Percentiles rank a stretch among this genome's conserved stretches.
phyloP scores from a whole-genome alignment of 2,797 vertebrate genomes.

The Rhodeus uyekii region DNA sequence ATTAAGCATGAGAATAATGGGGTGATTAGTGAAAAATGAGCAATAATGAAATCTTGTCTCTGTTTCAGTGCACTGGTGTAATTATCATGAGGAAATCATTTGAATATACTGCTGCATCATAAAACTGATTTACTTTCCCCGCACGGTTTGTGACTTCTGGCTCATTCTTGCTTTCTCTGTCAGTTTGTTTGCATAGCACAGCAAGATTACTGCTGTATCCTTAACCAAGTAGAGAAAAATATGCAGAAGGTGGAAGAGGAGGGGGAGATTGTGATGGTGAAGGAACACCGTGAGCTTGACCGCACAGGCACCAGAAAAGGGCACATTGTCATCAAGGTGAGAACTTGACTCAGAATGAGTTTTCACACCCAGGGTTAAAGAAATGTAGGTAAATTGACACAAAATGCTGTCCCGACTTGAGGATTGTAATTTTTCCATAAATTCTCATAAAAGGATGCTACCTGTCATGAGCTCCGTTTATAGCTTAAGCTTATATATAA shows the following conservation, averaged over 20 bases:
- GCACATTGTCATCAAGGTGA: conserved; percentile 99
- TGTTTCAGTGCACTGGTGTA: conserved; percentile 21
- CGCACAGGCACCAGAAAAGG: conserved; percentile 97
- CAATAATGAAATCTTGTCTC: conserved; percentile 36
- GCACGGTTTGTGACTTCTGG: not conserved
- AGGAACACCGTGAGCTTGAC: conserved; percentile 96
- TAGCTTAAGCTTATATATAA: not conserved
- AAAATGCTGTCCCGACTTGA: not conserved
- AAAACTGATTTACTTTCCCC: conserved; percentile 1
- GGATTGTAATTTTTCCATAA: not conserved
- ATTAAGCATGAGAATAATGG: conserved; percentile 27
- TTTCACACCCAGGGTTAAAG: not conserved
- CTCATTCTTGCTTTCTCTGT: conserved; percentile 19
- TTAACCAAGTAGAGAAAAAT: conserved; percentile 99
- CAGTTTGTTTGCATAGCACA: conserved; percentile 98
- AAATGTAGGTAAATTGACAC: not conserved
- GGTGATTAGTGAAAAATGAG: conserved; percentile 34
- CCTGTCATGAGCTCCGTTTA: not conserved
- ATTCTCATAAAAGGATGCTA: not conserved
- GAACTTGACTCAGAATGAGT: not conserved
- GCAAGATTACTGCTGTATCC: conserved; percentile 98
- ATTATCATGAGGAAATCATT: conserved; percentile 9
- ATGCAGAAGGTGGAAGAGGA: conserved; percentile 99
- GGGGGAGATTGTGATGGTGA: conserved; percentile 99
- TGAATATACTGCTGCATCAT: not conserved